A percentile compares a stretch with the other conserved stretches of the same genome.
Evolutionary conservation across 2,797 vertebrate species (phyloP).

Genomic region (Acestrorhynchus altus): DNA sequence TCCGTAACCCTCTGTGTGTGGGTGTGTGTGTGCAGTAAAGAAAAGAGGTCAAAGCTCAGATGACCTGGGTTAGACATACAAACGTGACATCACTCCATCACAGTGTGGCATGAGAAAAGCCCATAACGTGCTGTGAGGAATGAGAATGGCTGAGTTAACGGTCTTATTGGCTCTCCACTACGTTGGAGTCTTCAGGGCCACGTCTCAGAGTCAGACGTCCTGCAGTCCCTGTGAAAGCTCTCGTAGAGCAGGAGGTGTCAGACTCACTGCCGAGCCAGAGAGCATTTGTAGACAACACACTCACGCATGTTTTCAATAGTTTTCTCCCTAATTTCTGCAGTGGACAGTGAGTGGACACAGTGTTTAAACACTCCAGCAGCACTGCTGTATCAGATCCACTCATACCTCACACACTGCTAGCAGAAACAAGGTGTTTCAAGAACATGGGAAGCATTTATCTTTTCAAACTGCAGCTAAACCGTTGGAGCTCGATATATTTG

Average conservation of each 20-base stretch:
- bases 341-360: too few relatives aligned
- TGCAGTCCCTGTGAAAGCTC: slow-evolving; percentile 48
- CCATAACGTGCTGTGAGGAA: slow-evolving; percentile 29
- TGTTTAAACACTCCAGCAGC: too few relatives aligned
- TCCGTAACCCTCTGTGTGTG: slow-evolving; percentile 78
- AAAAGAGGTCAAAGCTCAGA: slow-evolving; percentile 43
- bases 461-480: too few relatives aligned
- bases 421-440: too few relatives aligned
- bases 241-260: slow-evolving; percentile 43
- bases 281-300: too few relatives aligned
- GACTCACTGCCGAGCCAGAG: too few relatives aligned
- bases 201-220: slow-evolving; percentile 41
- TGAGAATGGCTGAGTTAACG: slow-evolving; percentile 28
- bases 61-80: slow-evolving; percentile 59
- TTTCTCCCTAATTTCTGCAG: too few relatives aligned
- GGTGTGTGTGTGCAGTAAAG: slow-evolving; percentile 57
- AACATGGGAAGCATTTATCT: too few relatives aligned
- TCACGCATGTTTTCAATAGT: too few relatives aligned
- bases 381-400: too few relatives aligned
- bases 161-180: slow-evolving; percentile 39
- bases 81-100: slow-evolving; percentile 51
- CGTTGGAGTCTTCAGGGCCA: slow-evolving; percentile 23
- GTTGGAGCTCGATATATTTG: too few relatives aligned
- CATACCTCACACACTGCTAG: too few relatives aligned
- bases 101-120: slow-evolving; percentile 40